These are phyloP conservation scores for Machaerirhynchus nigripectus DNA, from an alignment of 2,113 vertebrate genomes.

Conservation along the genomic window DNA sequence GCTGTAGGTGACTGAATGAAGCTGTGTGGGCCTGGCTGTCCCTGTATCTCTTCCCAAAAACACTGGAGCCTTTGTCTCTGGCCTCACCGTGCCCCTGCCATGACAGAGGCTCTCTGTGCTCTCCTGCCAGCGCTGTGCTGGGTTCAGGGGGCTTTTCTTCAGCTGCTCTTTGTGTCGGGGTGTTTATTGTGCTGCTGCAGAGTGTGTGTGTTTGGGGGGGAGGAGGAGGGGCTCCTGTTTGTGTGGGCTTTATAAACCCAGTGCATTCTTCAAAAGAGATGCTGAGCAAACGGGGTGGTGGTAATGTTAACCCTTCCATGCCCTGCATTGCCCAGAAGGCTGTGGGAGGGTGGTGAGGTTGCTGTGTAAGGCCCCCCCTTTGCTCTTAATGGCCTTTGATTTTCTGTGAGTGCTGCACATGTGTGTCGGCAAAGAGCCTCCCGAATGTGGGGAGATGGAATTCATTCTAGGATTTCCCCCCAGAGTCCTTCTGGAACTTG, in stretches of 20 bases:
- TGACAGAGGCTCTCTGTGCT: constrained; percentile 62
- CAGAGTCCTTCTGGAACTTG: background rate
- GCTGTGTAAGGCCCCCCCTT: background rate
- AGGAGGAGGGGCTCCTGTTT: constrained; percentile 51
- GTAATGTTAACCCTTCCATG: background rate
- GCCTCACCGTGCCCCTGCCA: constrained; percentile 50
- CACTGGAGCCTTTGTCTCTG: constrained; percentile 66
- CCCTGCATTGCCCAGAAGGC: background rate
- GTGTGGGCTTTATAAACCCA: constrained; percentile 58
- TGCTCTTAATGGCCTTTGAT: background rate
- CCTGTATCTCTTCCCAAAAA: constrained; percentile 52
- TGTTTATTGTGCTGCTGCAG: constrained; percentile 51
- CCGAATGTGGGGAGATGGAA: background rate
- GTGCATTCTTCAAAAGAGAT: constrained; percentile 52
- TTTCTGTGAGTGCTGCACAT: background rate
- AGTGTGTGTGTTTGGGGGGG: constrained; percentile 26
- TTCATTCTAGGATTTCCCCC: background rate
- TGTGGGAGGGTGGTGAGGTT: background rate
- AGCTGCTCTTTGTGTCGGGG: constrained; percentile 25
- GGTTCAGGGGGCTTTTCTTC: constrained; percentile 48
- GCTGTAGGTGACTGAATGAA: constrained; percentile 50
- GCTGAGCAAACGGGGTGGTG: constrained; percentile 45
- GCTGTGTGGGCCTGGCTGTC: constrained; percentile 49
- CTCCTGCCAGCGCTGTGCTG: background rate
- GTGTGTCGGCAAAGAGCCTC: background rate